Conservation (phyloP, 2,113 vertebrate genomes). For the Mystacornis crossleyi region DNA sequence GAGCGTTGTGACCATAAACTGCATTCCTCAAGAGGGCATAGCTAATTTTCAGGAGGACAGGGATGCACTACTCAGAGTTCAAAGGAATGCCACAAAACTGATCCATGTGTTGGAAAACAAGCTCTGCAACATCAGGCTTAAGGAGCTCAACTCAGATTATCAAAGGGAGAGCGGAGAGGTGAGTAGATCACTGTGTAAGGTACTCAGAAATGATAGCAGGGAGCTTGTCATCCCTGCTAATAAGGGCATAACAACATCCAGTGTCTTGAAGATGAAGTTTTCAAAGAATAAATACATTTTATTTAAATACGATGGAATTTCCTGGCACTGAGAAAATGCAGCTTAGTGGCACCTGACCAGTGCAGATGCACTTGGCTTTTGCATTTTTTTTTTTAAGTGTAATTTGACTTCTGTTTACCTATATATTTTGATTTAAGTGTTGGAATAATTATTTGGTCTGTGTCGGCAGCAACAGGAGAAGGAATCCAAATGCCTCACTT, state of each 20-base stretch:
- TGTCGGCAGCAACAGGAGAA: neutral
- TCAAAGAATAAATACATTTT: neutral
- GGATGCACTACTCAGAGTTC: neutral
- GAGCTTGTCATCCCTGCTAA: neutral
- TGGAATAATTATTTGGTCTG: neutral
- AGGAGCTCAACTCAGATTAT: constrained; percentile 17
- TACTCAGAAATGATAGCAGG: neutral
- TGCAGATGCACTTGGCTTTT: neutral
- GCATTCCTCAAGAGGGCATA: neutral
- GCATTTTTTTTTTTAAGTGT: neutral
- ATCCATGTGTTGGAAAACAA: neutral
- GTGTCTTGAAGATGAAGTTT: neutral
- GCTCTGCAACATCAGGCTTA: neutral
- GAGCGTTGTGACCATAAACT: neutral
- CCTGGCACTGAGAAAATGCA: neutral
- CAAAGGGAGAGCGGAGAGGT: constrained; percentile 3
- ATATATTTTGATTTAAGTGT: neutral
- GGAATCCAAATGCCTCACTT: neutral
- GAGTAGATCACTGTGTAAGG: neutral
- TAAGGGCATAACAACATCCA: neutral
- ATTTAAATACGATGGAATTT: neutral
- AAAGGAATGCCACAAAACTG: neutral
- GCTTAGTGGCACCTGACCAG: neutral
- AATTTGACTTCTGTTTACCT: neutral
- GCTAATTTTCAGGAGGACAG: neutral